A percentile compares a stretch with the other conserved stretches of the same genome.
These are phyloP conservation scores for Gila orcuttii DNA, from an alignment of 2,113 vertebrate genomes.

Conservation along the genomic window DNA sequence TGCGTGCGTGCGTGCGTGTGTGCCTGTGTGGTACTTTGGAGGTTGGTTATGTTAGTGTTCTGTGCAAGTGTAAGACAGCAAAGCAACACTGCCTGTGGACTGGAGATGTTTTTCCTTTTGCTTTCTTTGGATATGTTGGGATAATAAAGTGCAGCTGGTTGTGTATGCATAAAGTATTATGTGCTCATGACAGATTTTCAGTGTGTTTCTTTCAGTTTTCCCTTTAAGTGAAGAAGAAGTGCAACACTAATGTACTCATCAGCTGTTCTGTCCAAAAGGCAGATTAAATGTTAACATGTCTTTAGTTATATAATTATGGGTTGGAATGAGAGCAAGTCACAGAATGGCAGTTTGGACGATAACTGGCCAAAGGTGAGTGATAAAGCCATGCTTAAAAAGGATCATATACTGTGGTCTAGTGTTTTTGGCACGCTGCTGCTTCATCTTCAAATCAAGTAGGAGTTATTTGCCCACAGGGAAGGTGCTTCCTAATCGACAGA, in stretches of 20 bases:
- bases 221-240: not conserved
- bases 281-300: conserved; percentile 13
- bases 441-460: not conserved
- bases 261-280: not conserved
- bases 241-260: not conserved
- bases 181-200: conserved; percentile 7
- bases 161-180: not conserved
- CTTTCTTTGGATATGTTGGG: conserved; percentile 45
- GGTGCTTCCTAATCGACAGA: conserved; percentile 41
- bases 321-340: not conserved
- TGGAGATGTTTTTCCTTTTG: conserved; percentile 33
- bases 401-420: not conserved
- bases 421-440: not conserved
- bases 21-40: conserved; percentile 8
- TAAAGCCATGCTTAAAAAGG: not conserved
- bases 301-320: conserved; percentile 20
- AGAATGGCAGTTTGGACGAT: not conserved
- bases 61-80: conserved; percentile 53
- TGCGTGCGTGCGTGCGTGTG: conserved; percentile 1
- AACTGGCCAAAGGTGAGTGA: conserved; percentile 12
- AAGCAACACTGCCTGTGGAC: conserved; percentile 48
- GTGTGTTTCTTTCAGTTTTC: not conserved
- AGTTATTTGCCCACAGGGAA: not conserved
- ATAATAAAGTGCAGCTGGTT: conserved; percentile 48
- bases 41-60: conserved; percentile 14